Evolutionary conservation across 1,140 invertebrate species (phyloP).

Genomic region (Drosophila kikkawai): DNA sequence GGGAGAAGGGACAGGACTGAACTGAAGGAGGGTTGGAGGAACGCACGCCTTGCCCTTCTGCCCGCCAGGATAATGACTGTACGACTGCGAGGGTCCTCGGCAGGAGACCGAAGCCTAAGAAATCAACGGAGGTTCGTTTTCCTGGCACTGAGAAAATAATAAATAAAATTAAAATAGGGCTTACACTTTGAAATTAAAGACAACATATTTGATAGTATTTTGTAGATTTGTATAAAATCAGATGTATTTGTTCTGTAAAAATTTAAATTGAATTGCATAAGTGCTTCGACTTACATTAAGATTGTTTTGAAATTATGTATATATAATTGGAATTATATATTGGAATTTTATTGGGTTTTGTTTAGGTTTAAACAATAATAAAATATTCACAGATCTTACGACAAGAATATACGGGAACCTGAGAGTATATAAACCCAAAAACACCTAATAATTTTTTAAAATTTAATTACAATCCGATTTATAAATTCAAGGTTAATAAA

Average conservation of each 20-base stretch:
- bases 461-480: no score
- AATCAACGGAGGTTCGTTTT: constrained; percentile 44
- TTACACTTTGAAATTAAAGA: neutral
- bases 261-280: no score
- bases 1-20: neutral
- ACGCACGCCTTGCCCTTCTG: constrained; percentile 62
- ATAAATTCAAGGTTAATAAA: neutral
- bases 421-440: no score
- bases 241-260: neutral
- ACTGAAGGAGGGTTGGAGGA: constrained; percentile 30
- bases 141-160: constrained; percentile 9
- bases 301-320: no score
- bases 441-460: no score
- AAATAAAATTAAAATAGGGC: neutral
- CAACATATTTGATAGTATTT: neutral
- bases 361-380: no score
- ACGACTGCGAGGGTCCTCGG: constrained; percentile 47
- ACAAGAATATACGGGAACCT: no score
- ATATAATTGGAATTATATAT: no score
- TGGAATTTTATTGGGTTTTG: no score
- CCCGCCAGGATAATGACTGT: constrained; percentile 74
- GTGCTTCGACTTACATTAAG: no score
- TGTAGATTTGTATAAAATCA: no score
- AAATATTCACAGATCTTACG: no score
- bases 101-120: constrained; percentile 37